Evolutionary conservation across 2,888 invertebrate species (phyloP).

Genomic region (Peribatodes rhomboidaria): DNA sequence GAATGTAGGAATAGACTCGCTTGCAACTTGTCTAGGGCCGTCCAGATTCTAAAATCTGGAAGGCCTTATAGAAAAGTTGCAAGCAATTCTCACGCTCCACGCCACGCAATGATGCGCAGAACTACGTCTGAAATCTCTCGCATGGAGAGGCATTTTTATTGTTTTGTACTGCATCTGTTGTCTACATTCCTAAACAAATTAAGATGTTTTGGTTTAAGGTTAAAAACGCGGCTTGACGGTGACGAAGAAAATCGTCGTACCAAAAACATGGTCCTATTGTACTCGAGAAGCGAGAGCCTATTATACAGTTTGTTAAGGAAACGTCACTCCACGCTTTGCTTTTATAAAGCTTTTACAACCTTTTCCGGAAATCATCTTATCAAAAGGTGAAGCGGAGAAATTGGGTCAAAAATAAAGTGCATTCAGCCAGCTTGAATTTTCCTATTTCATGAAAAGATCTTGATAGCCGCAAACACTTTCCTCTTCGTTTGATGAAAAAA

Average conservation of each 20-base stretch:
- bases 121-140: too few relatives aligned
- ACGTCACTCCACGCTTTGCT: conserved; percentile 1
- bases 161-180: too few relatives aligned
- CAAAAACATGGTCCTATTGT: conserved; percentile 2
- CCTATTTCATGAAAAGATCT: background rate
- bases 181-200: too few relatives aligned
- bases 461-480: background rate
- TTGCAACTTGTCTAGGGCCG: too few relatives aligned
- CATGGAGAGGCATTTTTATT: too few relatives aligned
- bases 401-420: conserved; percentile 17
- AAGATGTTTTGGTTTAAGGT: too few relatives aligned
- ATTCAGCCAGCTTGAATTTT: conserved; percentile 4
- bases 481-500: background rate
- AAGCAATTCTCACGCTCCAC: too few relatives aligned
- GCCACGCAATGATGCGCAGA: too few relatives aligned
- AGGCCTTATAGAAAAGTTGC: too few relatives aligned
- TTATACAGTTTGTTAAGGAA: conserved; percentile 13
- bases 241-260: background rate
- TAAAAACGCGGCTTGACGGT: too few relatives aligned
- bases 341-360: conserved; percentile 1
- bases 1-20: too few relatives aligned
- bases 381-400: conserved; percentile 14
- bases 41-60: too few relatives aligned
- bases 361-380: conserved; percentile 12
- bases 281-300: background rate